Conservation (phyloP, 2,888 invertebrate genomes). For the Ophioninae sp. region DNA sequence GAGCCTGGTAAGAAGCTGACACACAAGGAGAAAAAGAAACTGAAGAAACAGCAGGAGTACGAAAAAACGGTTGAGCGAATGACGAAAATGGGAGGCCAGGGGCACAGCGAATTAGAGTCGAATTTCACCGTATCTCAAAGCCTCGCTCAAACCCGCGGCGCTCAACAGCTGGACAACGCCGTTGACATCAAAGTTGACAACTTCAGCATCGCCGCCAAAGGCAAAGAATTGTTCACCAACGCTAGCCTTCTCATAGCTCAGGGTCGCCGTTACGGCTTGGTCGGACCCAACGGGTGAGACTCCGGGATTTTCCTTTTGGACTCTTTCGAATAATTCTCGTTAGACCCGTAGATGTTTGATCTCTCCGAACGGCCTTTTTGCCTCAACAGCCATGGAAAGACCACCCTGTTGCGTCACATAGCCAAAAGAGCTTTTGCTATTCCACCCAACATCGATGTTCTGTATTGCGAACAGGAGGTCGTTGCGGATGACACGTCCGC, state of each 20-base stretch:
- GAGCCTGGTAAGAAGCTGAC: constrained; percentile 87
- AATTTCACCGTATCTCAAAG: constrained; percentile 97
- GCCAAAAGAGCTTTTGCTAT: constrained; percentile 95
- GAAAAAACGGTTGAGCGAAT: constrained; percentile 93
- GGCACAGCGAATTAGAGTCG: constrained; percentile 93
- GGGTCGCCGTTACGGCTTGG: constrained; percentile 97
- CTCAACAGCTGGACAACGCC: constrained; percentile 89
- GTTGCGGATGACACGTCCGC: constrained; percentile 96
- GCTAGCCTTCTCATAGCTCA: constrained; percentile 96
- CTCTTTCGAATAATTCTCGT: background rate
- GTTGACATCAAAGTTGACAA: constrained; percentile 99
- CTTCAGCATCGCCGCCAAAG: constrained; percentile 98
- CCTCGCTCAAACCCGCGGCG: constrained; percentile 83
- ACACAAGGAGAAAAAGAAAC: constrained; percentile 95
- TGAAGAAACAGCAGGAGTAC: constrained; percentile 94
- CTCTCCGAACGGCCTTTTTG: background rate
- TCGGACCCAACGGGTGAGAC: constrained; percentile 96
- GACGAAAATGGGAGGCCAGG: constrained; percentile 93
- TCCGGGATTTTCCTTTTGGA: constrained; percentile 35
- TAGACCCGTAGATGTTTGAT: background rate
- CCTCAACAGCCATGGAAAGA: constrained; percentile 94
- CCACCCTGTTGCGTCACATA: constrained; percentile 96
- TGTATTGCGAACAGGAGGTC: constrained; percentile 99
- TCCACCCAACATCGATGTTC: constrained; percentile 97
- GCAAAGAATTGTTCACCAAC: constrained; percentile 98